These are phyloP conservation scores for Lycocorax pyrrhopterus DNA, from an alignment of 2,113 vertebrate genomes.

Conservation along the genomic window DNA sequence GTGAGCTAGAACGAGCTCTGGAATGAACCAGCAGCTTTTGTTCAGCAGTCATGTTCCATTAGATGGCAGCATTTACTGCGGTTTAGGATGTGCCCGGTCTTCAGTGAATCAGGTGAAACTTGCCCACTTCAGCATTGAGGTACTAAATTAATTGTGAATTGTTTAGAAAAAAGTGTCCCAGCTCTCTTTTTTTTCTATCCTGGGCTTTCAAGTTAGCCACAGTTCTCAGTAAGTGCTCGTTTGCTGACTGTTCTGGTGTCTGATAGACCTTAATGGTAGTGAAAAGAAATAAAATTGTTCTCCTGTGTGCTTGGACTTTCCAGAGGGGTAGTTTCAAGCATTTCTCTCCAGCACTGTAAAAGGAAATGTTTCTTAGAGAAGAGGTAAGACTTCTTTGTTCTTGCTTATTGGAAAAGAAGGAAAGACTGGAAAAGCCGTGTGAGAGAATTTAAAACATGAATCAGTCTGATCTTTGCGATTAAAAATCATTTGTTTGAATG, in stretches of 20 bases:
- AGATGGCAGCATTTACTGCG: slow-evolving; percentile 52
- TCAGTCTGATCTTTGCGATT: background rate
- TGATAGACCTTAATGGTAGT: background rate
- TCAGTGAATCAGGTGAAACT: background rate
- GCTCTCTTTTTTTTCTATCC: background rate
- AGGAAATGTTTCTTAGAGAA: background rate
- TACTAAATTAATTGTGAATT: background rate
- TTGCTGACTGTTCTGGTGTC: background rate
- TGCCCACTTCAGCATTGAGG: fast-evolving
- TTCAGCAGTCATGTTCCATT: background rate
- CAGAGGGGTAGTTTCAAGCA: background rate
- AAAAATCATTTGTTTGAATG: background rate
- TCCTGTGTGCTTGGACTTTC: background rate
- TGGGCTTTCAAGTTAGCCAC: background rate
- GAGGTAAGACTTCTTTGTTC: background rate
- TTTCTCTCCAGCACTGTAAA: background rate
- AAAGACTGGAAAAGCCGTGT: background rate
- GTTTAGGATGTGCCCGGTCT: background rate
- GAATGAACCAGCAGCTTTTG: background rate
- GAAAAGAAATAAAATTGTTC: background rate
- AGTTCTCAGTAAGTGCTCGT: background rate
- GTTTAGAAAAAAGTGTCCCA: background rate
- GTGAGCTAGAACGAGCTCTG: background rate
- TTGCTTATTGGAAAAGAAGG: background rate
- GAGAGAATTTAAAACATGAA: background rate